phyloP scores from a whole-genome alignment of 1,140 invertebrate genomes.

The Gryon sp. region DNA sequence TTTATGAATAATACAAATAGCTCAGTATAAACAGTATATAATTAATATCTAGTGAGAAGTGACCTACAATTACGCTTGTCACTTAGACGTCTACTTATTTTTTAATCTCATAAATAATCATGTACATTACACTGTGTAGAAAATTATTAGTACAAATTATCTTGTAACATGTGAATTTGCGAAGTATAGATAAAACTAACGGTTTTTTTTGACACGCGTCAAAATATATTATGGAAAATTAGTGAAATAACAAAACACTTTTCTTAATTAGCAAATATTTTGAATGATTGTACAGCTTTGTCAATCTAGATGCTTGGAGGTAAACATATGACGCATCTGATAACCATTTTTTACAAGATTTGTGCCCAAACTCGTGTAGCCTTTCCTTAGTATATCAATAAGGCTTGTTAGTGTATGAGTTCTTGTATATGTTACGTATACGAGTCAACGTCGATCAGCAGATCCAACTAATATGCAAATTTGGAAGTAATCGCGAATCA shows the following conservation, averaged over 20 bases:
- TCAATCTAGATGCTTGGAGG: constrained; percentile 60
- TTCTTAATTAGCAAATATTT: constrained; percentile 64
- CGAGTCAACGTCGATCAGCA: constrained; percentile 66
- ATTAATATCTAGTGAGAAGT: constrained; percentile 7
- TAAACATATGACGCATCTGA: constrained; percentile 62
- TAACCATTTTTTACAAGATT: constrained; percentile 71
- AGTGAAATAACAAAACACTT: constrained; percentile 16
- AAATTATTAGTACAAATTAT: constrained; percentile 44
- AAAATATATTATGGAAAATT: constrained; percentile 50
- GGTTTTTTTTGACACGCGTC: constrained; percentile 46
- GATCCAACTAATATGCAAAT: constrained; percentile 59
- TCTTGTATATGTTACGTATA: constrained; percentile 58
- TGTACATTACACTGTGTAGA: constrained; percentile 24
- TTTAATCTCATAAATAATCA: constrained; percentile 42
- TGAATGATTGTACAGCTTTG: constrained; percentile 47
- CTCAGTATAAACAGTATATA: too few relatives aligned
- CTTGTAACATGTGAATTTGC: constrained; percentile 28
- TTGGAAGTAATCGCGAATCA: constrained; percentile 34
- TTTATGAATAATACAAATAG: constrained; percentile 6
- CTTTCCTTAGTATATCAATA: constrained; percentile 68
- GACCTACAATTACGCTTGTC: not conserved
- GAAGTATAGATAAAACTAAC: constrained; percentile 26
- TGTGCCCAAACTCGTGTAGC: constrained; percentile 67
- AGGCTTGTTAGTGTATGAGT: constrained; percentile 68
- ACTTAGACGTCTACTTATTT: too few relatives aligned